A percentile compares a stretch with the other conserved stretches of the same genome.
These are phyloP conservation scores for Microctenopoma lineatum DNA, from an alignment of 2,797 vertebrate species.

Conservation along the genomic window DNA sequence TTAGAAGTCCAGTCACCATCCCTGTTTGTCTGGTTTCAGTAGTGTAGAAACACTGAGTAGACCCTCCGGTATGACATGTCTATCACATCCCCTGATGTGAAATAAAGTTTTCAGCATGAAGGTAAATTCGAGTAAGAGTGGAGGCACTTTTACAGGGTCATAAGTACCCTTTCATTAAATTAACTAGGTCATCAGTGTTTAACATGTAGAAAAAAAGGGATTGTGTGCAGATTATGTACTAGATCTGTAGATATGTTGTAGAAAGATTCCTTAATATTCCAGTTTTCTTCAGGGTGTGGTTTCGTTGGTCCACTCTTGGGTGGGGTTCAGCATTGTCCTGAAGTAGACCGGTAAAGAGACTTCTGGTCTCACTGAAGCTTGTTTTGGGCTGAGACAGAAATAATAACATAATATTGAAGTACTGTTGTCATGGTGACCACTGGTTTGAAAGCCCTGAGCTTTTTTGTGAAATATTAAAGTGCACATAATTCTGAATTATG, in stretches of 20 bases:
- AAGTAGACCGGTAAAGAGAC: background rate
- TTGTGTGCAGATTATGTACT: too few relatives aligned
- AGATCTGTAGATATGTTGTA: background rate
- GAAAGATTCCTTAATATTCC: background rate
- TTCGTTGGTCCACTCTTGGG: background rate
- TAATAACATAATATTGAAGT: background rate
- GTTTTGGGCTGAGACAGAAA: background rate
- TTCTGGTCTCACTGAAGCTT: background rate
- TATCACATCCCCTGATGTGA: background rate
- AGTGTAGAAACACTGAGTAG: background rate
- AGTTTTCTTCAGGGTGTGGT: constrained; percentile 10
- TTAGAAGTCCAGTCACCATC: background rate
- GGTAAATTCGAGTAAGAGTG: background rate
- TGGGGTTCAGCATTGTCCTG: constrained; percentile 8
- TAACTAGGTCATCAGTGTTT: too few relatives aligned
- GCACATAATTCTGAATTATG: background rate
- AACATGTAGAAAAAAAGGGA: too few relatives aligned
- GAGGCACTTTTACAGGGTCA: background rate
- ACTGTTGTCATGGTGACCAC: background rate
- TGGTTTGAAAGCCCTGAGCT: background rate
- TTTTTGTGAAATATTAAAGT: background rate
- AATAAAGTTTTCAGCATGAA: background rate
- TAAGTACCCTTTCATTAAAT: background rate
- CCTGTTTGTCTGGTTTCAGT: constrained; percentile 19
- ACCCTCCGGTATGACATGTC: background rate